A percentile compares a stretch with the other conserved stretches of the same genome.
phyloP scores from a whole-genome alignment of 2,113 vertebrate genomes.

The Hiodon tergisus region DNA sequence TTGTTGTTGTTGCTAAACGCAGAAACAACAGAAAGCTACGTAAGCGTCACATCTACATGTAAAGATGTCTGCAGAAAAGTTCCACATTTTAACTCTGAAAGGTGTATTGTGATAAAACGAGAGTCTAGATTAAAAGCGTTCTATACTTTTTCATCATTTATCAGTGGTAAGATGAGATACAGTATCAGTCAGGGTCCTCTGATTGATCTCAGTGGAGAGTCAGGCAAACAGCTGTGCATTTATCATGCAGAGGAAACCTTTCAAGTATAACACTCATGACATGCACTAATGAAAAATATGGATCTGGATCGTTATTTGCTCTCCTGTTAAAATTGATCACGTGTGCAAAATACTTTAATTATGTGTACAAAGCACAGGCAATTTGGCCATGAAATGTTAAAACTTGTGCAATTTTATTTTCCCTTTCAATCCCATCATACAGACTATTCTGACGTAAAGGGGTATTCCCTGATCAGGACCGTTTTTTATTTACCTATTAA shows the following conservation, averaged over 20 bases:
- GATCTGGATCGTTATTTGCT: not conserved
- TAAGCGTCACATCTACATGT: too few species aligned
- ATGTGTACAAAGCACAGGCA: not conserved
- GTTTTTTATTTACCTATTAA: too few species aligned
- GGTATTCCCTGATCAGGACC: too few species aligned
- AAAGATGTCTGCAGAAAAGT: not conserved
- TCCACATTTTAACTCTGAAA: constrained; percentile 2
- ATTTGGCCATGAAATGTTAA: too few species aligned
- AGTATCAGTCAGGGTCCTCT: not conserved
- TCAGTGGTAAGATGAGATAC: constrained; percentile 2
- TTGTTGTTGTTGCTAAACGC: too few species aligned
- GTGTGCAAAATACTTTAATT: not conserved
- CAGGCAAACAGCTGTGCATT: not conserved
- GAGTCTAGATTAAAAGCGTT: not conserved
- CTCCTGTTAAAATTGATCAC: not conserved
- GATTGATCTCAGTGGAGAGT: constrained; percentile 6
- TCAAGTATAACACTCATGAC: not conserved
- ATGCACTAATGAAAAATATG: constrained; percentile 8
- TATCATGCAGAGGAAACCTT: not conserved
- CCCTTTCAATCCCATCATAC: too few species aligned
- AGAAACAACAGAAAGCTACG: too few species aligned
- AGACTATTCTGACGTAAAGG: too few species aligned
- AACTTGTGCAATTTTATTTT: too few species aligned
- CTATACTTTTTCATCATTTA: not conserved
- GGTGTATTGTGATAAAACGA: not conserved